phyloP scores from a whole-genome alignment of 1,140 invertebrate species.

The Cherax destructor region DNA sequence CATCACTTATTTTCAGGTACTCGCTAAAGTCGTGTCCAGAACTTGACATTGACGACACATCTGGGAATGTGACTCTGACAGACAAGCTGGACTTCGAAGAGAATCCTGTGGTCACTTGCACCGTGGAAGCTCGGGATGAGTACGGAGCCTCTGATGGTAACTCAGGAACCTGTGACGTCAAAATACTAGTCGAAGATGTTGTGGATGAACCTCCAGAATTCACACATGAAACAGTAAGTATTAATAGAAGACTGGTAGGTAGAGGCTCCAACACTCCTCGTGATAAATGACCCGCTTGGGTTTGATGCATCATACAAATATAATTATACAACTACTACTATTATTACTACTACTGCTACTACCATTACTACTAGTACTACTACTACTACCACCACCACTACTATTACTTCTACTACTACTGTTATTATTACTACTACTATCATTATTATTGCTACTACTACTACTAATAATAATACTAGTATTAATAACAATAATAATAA shows the following conservation, averaged over 20 bases:
- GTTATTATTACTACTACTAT: too few species aligned
- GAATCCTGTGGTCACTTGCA: not conserved
- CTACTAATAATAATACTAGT: too few species aligned
- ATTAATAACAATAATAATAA: too few species aligned
- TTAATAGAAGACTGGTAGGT: not conserved
- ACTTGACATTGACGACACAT: not conserved
- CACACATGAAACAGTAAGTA: not conserved
- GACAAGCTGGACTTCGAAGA: not conserved
- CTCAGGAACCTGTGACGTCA: not conserved
- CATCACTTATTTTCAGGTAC: not conserved
- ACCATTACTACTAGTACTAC: too few species aligned
- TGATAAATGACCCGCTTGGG: too few species aligned
- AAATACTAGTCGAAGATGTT: not conserved
- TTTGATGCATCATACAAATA: too few species aligned
- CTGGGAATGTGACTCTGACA: not conserved
- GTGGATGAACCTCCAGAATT: conserved; percentile 18
- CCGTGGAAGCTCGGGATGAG: not conserved
- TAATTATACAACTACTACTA: too few species aligned
- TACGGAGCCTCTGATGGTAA: not conserved
- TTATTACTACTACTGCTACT: too few species aligned
- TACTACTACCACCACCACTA: too few species aligned
- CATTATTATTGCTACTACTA: too few species aligned
- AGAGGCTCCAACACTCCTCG: too few species aligned
- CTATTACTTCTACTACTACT: too few species aligned
- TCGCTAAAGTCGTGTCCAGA: not conserved